Evolutionary conservation across 1,140 invertebrate species (phyloP).

Genomic region (Leptinotarsa defecta): DNA sequence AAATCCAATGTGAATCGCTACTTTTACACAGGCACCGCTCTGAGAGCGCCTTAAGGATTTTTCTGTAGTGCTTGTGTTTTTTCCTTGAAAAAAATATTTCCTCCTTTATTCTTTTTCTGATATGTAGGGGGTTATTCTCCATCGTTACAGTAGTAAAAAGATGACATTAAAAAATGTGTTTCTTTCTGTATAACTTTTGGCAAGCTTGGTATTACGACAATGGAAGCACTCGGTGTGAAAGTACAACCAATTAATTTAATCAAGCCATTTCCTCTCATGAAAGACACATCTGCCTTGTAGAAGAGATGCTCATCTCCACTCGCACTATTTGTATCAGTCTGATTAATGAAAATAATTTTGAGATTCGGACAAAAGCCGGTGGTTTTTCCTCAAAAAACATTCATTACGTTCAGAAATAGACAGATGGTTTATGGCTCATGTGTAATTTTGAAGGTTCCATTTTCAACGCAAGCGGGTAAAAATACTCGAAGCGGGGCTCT

Average conservation of each 20-base stretch:
- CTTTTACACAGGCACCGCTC: no score
- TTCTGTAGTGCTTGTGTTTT: no score
- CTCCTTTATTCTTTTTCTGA: no score
- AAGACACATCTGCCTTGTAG: slow-evolving; percentile 4
- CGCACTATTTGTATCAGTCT: slow-evolving; percentile 7
- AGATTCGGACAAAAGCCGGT: slow-evolving; percentile 11
- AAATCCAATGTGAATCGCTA: no score
- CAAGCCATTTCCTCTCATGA: not conserved
- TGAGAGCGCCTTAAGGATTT: no score
- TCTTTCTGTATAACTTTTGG: no score
- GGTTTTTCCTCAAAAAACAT: slow-evolving; percentile 14
- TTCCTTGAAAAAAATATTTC: no score
- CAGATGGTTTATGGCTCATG: slow-evolving; percentile 13
- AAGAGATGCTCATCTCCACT: not conserved
- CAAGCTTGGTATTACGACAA: not conserved
- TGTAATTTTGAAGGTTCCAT: slow-evolving; percentile 10
- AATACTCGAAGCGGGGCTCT: not conserved
- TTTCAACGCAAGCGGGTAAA: slow-evolving; percentile 17
- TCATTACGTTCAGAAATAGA: slow-evolving; percentile 13
- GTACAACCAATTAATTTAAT: not conserved
- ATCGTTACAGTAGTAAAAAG: no score
- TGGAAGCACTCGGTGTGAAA: not conserved
- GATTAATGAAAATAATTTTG: slow-evolving; percentile 22
- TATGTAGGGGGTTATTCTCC: no score
- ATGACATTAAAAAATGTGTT: no score